phyloP scores from a whole-genome alignment of 2,113 vertebrate genomes.

The Eulemur macaco region DNA sequence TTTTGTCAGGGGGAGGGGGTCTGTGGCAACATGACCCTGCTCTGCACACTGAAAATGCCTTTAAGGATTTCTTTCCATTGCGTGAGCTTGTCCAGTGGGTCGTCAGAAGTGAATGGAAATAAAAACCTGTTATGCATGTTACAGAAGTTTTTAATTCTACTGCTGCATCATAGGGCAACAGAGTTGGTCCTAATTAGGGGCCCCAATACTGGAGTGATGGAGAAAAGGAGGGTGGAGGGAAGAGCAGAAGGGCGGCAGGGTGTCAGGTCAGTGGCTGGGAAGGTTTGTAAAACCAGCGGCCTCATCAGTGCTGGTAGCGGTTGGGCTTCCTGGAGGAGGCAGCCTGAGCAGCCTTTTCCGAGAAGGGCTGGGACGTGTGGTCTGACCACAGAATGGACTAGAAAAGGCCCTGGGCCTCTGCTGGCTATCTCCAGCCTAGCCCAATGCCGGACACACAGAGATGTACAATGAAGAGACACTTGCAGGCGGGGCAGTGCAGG shows the following conservation, averaged over 20 bases:
- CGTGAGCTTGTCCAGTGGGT: constrained; percentile 7
- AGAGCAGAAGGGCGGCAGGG: background rate
- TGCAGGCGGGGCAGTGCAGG: fast-evolving
- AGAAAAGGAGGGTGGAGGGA: background rate
- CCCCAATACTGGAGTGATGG: background rate
- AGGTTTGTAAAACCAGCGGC: background rate
- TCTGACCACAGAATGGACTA: background rate
- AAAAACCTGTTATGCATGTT: background rate
- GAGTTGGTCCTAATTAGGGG: background rate
- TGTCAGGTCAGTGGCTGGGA: background rate
- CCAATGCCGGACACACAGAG: fast-evolving
- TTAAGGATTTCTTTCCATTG: background rate
- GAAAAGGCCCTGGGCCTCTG: background rate
- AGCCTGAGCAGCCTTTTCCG: background rate
- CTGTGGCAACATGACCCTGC: background rate
- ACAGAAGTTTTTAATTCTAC: background rate
- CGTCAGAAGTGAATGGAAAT: background rate
- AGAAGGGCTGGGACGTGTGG: background rate
- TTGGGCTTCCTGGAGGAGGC: background rate
- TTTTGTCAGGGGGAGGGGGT: background rate
- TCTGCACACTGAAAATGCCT: background rate
- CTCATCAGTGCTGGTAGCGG: background rate
- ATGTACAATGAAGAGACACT: background rate
- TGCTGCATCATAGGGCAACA: background rate
- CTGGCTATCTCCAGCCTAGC: background rate